These are phyloP conservation scores for Drosophila tsacasi DNA, from an alignment of 1,140 invertebrate species.

Conservation along the genomic window DNA sequence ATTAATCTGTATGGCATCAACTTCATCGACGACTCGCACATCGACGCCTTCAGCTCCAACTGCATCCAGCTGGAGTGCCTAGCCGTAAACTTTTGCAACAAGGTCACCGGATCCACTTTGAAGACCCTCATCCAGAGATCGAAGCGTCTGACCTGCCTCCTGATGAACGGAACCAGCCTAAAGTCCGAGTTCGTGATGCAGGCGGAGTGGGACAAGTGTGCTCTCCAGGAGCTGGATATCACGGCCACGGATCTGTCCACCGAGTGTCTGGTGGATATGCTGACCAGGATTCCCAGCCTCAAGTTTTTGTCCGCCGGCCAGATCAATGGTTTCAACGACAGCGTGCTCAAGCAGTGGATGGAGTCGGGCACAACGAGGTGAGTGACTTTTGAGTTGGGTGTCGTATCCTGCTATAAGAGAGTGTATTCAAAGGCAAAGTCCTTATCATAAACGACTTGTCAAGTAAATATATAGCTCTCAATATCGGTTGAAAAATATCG, in stretches of 20 bases:
- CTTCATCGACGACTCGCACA: constrained; percentile 99
- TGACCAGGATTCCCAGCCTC: constrained; percentile 94
- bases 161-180: constrained; percentile 98
- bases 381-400: too few relatives aligned
- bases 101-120: constrained; percentile 98
- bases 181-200: constrained; percentile 96
- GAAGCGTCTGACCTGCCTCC: constrained; percentile 94
- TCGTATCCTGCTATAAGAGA: too few relatives aligned
- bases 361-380: constrained; percentile 92
- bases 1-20: constrained; percentile 99
- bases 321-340: constrained; percentile 98
- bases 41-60: constrained; percentile 98
- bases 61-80: constrained; percentile 98
- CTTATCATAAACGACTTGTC: too few relatives aligned
- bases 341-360: constrained; percentile 95
- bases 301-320: constrained; percentile 97
- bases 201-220: constrained; percentile 98
- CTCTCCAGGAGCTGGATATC: constrained; percentile 97
- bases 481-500: too few relatives aligned
- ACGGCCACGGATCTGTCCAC: constrained; percentile 98
- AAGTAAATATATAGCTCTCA: too few relatives aligned
- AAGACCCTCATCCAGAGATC: constrained; percentile 97
- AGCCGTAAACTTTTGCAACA: constrained; percentile 98
- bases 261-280: constrained; percentile 96
- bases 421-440: too few relatives aligned